These are phyloP conservation scores for Mythimna ferrago DNA, from an alignment of 2,888 invertebrate species.

Conservation along the genomic window DNA sequence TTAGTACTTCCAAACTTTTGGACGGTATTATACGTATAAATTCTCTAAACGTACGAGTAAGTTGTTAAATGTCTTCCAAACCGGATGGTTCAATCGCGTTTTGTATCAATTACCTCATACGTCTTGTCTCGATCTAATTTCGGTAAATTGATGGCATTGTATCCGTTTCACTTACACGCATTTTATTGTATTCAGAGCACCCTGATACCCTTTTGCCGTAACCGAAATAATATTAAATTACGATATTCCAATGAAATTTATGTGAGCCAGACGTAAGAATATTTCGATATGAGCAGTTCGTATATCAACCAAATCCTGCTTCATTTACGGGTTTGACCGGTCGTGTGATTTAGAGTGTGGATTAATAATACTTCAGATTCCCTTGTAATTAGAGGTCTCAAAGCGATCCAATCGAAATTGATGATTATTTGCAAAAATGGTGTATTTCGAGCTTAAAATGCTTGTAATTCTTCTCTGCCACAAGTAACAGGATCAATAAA, in stretches of 20 bases:
- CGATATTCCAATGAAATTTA: constrained; percentile 32
- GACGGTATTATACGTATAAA: background rate
- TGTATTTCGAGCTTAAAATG: background rate
- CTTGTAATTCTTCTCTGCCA: background rate
- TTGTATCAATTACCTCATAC: constrained; percentile 43
- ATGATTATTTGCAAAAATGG: constrained; percentile 1
- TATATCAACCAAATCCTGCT: constrained; percentile 11
- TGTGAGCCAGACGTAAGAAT: constrained; percentile 5
- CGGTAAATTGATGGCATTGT: constrained; percentile 49
- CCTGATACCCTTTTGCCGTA: constrained; percentile 25
- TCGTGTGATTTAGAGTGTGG: background rate
- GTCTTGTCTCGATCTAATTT: constrained; percentile 50
- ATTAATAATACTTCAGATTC: background rate
- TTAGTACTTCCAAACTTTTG: no score
- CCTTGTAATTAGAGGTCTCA: background rate
- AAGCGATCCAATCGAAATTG: background rate
- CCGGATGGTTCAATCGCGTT: constrained; percentile 24
- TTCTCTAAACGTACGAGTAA: constrained; percentile 3
- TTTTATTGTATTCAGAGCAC: constrained; percentile 49
- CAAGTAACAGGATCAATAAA: constrained; percentile 29
- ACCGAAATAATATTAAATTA: constrained; percentile 49
- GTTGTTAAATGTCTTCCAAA: constrained; percentile 7
- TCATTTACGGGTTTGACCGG: constrained; percentile 1
- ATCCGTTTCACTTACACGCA: constrained; percentile 52
- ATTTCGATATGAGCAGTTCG: constrained; percentile 8